Evolutionary conservation across 2,888 invertebrate genomes (phyloP).

Genomic region (Halocaridina rubra): DNA sequence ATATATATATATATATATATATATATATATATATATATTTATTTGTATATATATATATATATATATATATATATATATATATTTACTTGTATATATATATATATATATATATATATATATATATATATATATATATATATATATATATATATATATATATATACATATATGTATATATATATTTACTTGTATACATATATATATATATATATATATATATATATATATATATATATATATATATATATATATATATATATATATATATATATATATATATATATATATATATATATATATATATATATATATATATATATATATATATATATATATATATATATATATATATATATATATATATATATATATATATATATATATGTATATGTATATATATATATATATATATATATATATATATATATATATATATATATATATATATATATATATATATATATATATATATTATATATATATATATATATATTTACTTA

Average conservation of each 20-base stretch:
- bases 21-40: neutral
- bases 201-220: conserved; percentile 34
- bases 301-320: neutral
- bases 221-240: conserved; percentile 29
- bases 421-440: neutral
- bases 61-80: neutral
- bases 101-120: conserved; percentile 42
- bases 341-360: conserved; percentile 12
- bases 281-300: neutral
- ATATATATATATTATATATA: neutral
- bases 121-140: conserved; percentile 36
- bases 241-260: neutral
- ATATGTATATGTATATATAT: conserved; percentile 36
- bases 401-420: conserved; percentile 1
- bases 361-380: conserved; percentile 29
- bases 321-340: conserved; percentile 8
- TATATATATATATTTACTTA: neutral
- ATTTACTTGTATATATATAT: conserved; percentile 23
- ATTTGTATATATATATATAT: neutral
- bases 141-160: conserved; percentile 25
- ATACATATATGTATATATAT: neutral
- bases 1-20: neutral
- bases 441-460: neutral
- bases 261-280: neutral
- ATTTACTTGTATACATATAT: conserved; percentile 16